Evolutionary conservation across 2,888 invertebrate genomes (phyloP), one percentile per base, ranked within the genome.

Genomic region (Drosophila barbarae): DNA sequence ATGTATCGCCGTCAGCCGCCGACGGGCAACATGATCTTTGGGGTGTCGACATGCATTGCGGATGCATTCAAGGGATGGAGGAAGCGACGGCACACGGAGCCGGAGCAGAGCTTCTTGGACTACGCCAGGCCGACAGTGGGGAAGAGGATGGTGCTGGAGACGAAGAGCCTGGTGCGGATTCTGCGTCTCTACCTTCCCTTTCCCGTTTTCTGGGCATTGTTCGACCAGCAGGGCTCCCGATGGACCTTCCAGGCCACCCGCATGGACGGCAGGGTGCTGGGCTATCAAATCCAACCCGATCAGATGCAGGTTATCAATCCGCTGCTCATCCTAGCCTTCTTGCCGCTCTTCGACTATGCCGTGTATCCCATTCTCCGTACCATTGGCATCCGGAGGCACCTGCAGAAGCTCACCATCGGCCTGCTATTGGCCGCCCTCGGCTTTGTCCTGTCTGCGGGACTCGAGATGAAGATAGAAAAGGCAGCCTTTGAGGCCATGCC

Each of bases 141-240:
- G 26, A 85, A 87, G 1, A 90, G 90, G 60, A 90, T 97, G 70
- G 94, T 98, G 4, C 90, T 92, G 6, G 98, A 98, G 79, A 92
- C 96, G 13, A 96, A 96, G 88, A 90, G 92, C 0, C 90, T 96
- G 1, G 88, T 96, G 12, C 92, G 93, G 71, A 94, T 98, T 2
- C 89, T 98, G 10, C 91, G 94, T 7, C 91, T 98, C 3, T 98
- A 95, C 87, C 89, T 98, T 28, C 98, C 99, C 0, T 90, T 98
- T 46, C 98, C 98, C 0, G 91, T 99, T n/a, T 99, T 98, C 90
- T 99, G 98, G 98, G 96, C 98, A 0, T 91, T 99, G 0, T 98
- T 95, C 89, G 98, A 99, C 89, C 99, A 99, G 88, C 97, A 97
- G 91, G 95, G 96, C 13, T 97, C 97, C 0, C 91, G 95, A 64